Conservation (phyloP, 2,113 vertebrate species). For the Bothrops jararaca region DNA sequence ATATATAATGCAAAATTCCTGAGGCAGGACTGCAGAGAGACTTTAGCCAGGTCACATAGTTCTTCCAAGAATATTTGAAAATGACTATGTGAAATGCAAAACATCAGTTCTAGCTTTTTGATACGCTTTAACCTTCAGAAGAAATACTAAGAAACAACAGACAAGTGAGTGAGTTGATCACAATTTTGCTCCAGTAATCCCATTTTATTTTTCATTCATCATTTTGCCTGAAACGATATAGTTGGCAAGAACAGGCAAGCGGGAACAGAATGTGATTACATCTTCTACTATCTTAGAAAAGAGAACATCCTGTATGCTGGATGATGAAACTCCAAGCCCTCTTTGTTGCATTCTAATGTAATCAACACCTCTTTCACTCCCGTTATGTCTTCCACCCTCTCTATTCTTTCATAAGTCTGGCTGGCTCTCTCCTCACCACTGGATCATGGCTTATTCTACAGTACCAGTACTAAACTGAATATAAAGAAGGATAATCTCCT, state of each 20-base stretch:
- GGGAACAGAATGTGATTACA: not conserved
- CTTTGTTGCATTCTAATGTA: not conserved
- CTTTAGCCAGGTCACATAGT: not conserved
- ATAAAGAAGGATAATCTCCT: not conserved
- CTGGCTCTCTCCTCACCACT: not conserved
- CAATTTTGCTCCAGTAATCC: not conserved
- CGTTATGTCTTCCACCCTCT: not conserved
- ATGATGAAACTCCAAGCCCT: not conserved
- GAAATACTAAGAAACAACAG: not conserved
- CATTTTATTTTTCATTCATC: not conserved
- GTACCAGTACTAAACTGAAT: not conserved
- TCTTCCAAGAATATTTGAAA: not conserved
- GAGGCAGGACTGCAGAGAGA: slow-evolving; percentile 12
- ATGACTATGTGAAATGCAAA: not conserved
- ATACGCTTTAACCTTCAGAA: slow-evolving; percentile 13
- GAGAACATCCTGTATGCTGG: not conserved
- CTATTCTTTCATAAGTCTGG: not conserved
- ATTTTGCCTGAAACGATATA: not conserved
- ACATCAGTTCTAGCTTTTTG: slow-evolving; percentile 14
- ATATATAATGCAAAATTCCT: not conserved
- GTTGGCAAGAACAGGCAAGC: not conserved
- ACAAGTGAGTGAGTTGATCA: not conserved
- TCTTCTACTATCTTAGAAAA: not conserved
- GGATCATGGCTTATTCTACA: not conserved
- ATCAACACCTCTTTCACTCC: not conserved